These are phyloP conservation scores for Chrosomus eos DNA, from an alignment of 2,797 vertebrate genomes.

Conservation along the genomic window DNA sequence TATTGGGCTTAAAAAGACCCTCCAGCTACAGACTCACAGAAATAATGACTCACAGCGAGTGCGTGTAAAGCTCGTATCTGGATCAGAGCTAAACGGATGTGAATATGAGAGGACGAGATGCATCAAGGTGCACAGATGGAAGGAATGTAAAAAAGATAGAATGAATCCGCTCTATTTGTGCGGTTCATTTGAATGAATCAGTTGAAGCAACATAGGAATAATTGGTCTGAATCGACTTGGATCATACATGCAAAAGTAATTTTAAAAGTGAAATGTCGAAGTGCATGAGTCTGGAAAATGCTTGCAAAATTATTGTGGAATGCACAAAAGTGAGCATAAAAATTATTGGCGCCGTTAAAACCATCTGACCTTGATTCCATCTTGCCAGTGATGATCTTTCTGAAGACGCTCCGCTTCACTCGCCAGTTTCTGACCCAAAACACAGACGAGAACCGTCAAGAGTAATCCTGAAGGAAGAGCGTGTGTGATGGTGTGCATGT, in stretches of 20 bases:
- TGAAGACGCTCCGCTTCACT: slow-evolving; percentile 93
- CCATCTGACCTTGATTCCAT: slow-evolving; percentile 90
- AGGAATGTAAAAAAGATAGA: background rate
- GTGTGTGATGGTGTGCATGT: background rate
- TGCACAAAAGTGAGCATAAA: background rate
- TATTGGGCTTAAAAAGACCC: slow-evolving; percentile 57
- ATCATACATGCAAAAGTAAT: slow-evolving; percentile 17
- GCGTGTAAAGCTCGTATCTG: background rate
- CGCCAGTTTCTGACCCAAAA: slow-evolving; percentile 82
- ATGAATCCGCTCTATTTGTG: background rate
- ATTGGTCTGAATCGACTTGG: background rate
- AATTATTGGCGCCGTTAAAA: background rate
- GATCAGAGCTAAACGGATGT: slow-evolving; percentile 7
- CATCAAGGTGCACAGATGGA: background rate
- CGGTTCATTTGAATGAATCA: slow-evolving; percentile 14
- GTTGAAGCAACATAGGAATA: background rate
- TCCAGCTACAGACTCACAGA: slow-evolving; percentile 39
- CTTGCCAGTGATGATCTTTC: slow-evolving; percentile 93
- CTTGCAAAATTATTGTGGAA: background rate
- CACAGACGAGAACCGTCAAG: background rate
- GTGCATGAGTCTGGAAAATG: background rate
- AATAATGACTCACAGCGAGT: slow-evolving; percentile 33
- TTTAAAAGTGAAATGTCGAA: background rate
- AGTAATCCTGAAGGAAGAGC: background rate
- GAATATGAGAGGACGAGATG: background rate